Percentiles rank a stretch among this genome's conserved stretches.
These are phyloP conservation scores for Alosa sapidissima DNA, from an alignment of 2,797 vertebrate genomes.

Conservation along the genomic window DNA sequence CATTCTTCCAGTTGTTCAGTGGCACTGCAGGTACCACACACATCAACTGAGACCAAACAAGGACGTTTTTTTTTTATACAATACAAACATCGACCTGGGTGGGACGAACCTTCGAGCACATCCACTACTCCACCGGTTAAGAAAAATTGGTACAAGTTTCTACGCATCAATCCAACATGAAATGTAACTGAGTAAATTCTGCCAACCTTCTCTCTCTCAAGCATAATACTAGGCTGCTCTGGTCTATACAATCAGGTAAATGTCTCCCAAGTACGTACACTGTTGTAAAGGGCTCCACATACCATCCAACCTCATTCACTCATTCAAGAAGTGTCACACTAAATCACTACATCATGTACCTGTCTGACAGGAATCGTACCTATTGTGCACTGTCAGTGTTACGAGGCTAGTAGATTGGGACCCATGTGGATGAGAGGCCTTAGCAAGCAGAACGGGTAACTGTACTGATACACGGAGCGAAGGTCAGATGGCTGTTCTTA, in stretches of 20 bases:
- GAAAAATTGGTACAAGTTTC: background rate
- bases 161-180: background rate
- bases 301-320: background rate
- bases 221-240: background rate
- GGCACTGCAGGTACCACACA: slow-evolving; percentile 17
- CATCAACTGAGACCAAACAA: background rate
- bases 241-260: background rate
- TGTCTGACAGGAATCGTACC: background rate
- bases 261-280: background rate
- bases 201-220: background rate
- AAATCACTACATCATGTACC: background rate
- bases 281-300: background rate
- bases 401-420: background rate
- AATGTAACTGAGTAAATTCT: background rate
- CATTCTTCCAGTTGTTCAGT: slow-evolving; percentile 23
- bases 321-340: background rate
- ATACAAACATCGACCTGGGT: background rate
- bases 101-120: background rate
- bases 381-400: background rate
- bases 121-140: background rate
- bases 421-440: background rate
- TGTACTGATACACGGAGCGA: background rate
- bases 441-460: background rate
- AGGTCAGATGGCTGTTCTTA: too few species aligned
- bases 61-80: background rate